Evolutionary conservation across 2,888 invertebrate genomes (phyloP).

Genomic region (Drosophila nigritarsus): DNA sequence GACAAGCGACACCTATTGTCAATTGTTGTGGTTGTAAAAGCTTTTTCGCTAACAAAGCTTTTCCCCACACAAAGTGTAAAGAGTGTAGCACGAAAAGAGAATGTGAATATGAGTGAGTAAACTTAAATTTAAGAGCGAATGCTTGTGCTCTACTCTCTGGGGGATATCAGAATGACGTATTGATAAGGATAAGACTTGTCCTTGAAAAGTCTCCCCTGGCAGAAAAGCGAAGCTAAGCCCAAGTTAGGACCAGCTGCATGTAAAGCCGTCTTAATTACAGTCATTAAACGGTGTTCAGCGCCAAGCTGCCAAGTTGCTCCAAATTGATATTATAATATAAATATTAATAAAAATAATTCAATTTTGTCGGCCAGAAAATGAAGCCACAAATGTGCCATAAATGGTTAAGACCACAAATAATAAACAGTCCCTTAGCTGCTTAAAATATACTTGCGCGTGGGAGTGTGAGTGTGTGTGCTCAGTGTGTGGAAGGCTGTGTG

Average conservation of each 20-base stretch:
- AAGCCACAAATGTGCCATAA: constrained; percentile 62
- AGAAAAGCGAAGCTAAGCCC: constrained; percentile 17
- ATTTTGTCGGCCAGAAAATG: constrained; percentile 42
- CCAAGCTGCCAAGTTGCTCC: constrained; percentile 11
- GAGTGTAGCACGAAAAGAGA: constrained; percentile 8
- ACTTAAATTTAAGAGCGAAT: constrained; percentile 23
- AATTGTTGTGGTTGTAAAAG: background rate
- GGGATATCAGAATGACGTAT: constrained; percentile 41
- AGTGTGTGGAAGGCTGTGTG: background rate
- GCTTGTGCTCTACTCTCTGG: constrained; percentile 3
- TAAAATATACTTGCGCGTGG: constrained; percentile 3
- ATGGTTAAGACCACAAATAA: constrained; percentile 55
- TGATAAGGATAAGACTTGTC: constrained; percentile 68
- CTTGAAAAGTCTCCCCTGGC: constrained; percentile 25
- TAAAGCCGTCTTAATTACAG: constrained; percentile 58
- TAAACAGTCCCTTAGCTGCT: constrained; percentile 51
- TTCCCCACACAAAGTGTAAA: background rate
- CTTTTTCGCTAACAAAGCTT: background rate
- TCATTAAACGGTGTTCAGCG: constrained; percentile 48
- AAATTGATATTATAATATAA: constrained; percentile 53
- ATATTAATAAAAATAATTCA: constrained; percentile 62
- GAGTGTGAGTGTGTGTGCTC: constrained; percentile 4
- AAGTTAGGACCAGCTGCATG: constrained; percentile 42
- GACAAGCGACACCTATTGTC: constrained; percentile 34
- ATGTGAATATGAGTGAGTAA: background rate